Evolutionary conservation across 2,113 vertebrate species (phyloP).

Genomic region (Herpetotheres cachinnans): DNA sequence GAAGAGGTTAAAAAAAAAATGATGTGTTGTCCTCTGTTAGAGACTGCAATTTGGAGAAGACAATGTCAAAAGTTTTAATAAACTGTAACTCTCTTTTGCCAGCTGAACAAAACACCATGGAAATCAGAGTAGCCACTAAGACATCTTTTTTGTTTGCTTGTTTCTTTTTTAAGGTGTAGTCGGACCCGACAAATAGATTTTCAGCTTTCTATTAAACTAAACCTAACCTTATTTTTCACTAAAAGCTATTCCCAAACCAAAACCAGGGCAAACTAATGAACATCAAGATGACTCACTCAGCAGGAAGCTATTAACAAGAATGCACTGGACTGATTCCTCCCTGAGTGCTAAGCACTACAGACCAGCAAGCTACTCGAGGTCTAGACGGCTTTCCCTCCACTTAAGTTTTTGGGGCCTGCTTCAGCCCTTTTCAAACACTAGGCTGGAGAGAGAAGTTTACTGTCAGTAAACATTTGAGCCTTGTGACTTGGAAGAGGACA

Average conservation of each 20-base stretch:
- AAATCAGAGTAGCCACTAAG: not conserved
- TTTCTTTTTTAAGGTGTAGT: not conserved
- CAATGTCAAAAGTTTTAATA: not conserved
- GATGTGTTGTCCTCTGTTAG: fast-evolving
- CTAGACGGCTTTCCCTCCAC: not conserved
- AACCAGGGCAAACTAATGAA: not conserved
- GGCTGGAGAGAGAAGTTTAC: not conserved
- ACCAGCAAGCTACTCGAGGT: not conserved
- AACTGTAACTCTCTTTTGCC: not conserved
- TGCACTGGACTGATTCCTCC: not conserved
- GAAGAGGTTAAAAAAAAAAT: not conserved
- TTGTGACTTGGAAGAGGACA: not conserved
- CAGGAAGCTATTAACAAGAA: not conserved
- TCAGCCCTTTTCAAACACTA: not conserved
- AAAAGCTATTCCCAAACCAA: not conserved
- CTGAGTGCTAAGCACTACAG: not conserved
- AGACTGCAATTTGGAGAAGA: not conserved
- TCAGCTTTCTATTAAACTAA: not conserved
- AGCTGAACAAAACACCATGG: not conserved
- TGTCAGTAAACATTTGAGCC: not conserved
- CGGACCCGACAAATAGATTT: not conserved
- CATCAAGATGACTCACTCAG: not conserved
- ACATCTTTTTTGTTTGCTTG: not conserved
- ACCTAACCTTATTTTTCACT: not conserved
- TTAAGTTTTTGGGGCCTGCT: not conserved